Percentiles rank a stretch among this genome's conserved stretches.
phyloP scores from a whole-genome alignment of 2,888 invertebrate genomes.

The Galeopsomyia nigrocyanea region DNA sequence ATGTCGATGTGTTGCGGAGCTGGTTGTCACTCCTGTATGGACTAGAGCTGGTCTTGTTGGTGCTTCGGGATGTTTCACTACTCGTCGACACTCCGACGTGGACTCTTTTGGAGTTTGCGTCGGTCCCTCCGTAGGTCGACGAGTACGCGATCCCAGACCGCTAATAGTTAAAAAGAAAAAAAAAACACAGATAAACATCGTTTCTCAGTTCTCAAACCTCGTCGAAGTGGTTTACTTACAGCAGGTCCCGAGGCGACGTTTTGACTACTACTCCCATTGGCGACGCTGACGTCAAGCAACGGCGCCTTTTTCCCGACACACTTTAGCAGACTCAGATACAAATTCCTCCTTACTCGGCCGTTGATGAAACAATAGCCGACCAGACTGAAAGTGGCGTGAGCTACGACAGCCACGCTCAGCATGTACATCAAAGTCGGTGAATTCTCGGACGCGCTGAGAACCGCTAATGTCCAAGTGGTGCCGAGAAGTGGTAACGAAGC shows the following conservation, averaged over 20 bases:
- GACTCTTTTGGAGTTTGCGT: slow-evolving; percentile 75
- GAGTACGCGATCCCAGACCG: slow-evolving; percentile 88
- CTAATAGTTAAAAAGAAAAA: slow-evolving; percentile 59
- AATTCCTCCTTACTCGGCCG: slow-evolving; percentile 84
- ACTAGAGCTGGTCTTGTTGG: slow-evolving; percentile 94
- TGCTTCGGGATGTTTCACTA: slow-evolving; percentile 93
- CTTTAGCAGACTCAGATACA: slow-evolving; percentile 78
- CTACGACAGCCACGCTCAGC: slow-evolving; percentile 81
- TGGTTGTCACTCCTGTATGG: slow-evolving; percentile 91
- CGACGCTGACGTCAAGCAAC: slow-evolving; percentile 81
- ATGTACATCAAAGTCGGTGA: slow-evolving; percentile 81
- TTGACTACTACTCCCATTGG: slow-evolving; percentile 79
- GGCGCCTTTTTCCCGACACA: slow-evolving; percentile 88
- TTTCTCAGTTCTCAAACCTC: neutral
- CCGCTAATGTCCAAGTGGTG: slow-evolving; percentile 88
- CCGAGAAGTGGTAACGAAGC: slow-evolving; percentile 87
- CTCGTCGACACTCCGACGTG: slow-evolving; percentile 95
- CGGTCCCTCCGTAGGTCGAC: slow-evolving; percentile 82
- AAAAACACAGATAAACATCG: slow-evolving; percentile 53
- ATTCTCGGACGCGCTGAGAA: slow-evolving; percentile 82
- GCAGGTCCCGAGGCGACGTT: slow-evolving; percentile 75
- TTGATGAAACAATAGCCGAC: slow-evolving; percentile 91
- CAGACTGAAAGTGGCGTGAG: slow-evolving; percentile 87
- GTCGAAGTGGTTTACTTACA: slow-evolving; percentile 62
- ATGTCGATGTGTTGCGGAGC: slow-evolving; percentile 85